Percentiles rank a stretch among this genome's conserved stretches.
Conservation (phyloP, 2,797 vertebrate genomes). For the Ctenochaetus hawaiiensis region DNA sequence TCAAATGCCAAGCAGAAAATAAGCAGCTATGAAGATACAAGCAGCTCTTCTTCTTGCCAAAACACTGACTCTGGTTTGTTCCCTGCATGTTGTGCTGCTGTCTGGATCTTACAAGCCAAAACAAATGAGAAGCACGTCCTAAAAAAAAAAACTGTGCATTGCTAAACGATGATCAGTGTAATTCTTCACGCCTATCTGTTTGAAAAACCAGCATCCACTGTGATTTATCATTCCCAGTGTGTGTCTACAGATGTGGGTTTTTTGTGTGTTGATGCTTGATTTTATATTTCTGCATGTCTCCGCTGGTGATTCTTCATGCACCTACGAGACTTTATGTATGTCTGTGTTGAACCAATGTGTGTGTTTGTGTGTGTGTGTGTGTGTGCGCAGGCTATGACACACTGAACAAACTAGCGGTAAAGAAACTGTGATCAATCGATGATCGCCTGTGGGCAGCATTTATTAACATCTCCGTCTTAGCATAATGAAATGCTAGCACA, state of each 20-base stretch:
- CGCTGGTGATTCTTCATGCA: conserved; percentile 48
- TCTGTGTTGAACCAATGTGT: background rate
- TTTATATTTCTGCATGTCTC: conserved; percentile 36
- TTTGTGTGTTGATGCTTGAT: conserved; percentile 23
- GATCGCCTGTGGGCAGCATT: conserved; percentile 48
- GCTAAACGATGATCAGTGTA: conserved; percentile 46
- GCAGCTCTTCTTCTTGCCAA: conserved; percentile 38
- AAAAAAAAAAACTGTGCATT: conserved; percentile 25
- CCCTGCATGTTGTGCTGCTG: background rate
- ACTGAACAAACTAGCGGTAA: conserved; percentile 37
- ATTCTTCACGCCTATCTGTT: conserved; percentile 51
- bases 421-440: conserved; percentile 67
- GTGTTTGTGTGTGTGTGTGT: background rate
- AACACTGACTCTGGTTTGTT: conserved; percentile 33
- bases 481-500: conserved; percentile 48
- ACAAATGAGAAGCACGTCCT: conserved; percentile 45
- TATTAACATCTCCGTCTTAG: conserved; percentile 66
- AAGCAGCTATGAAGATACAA: conserved; percentile 44
- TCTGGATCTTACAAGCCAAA: conserved; percentile 46
- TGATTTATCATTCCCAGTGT: conserved; percentile 46
- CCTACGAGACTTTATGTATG: conserved; percentile 29
- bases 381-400: conserved; percentile 10
- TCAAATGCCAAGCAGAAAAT: conserved; percentile 57
- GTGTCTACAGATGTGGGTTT: conserved; percentile 31
- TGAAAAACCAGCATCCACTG: conserved; percentile 50